Evolutionary conservation across 2,797 vertebrate species (phyloP).

Genomic region (Enteromius argenteus): DNA sequence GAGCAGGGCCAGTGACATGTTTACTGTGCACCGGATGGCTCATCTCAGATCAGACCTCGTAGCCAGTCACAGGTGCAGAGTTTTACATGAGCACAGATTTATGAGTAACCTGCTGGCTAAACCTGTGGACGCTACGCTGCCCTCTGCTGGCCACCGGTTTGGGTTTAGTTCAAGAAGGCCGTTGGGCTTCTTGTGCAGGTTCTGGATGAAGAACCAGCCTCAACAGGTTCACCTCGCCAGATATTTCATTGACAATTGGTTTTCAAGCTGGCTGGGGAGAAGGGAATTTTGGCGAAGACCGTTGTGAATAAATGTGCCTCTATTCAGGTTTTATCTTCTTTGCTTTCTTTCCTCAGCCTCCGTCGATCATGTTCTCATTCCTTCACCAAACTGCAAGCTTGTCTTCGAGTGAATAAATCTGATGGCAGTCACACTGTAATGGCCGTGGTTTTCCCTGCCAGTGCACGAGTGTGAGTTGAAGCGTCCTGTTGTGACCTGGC

Average conservation of each 20-base stretch:
- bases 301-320: background rate
- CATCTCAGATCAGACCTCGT: constrained; percentile 63
- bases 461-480: constrained; percentile 21
- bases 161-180: background rate
- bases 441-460: background rate
- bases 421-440: constrained; percentile 35
- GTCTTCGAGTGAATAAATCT: constrained; percentile 52
- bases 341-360: constrained; percentile 33
- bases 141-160: constrained; percentile 56
- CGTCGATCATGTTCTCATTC: constrained; percentile 35
- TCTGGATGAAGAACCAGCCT: background rate
- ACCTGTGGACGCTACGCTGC: constrained; percentile 41
- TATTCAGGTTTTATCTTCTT: constrained; percentile 31
- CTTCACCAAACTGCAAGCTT: constrained; percentile 42
- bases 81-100: constrained; percentile 78
- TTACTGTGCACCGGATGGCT: constrained; percentile 68
- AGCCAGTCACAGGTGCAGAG: constrained; percentile 76
- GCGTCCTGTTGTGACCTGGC: constrained; percentile 37
- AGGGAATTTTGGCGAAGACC: background rate
- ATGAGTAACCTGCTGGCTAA: constrained; percentile 54
- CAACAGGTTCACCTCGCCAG: background rate
- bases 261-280: background rate
- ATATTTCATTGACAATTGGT: constrained; percentile 7
- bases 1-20: constrained; percentile 72
- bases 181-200: background rate